Conservation (phyloP, 2,797 vertebrate genomes). For the Fringilla coelebs region DNA sequence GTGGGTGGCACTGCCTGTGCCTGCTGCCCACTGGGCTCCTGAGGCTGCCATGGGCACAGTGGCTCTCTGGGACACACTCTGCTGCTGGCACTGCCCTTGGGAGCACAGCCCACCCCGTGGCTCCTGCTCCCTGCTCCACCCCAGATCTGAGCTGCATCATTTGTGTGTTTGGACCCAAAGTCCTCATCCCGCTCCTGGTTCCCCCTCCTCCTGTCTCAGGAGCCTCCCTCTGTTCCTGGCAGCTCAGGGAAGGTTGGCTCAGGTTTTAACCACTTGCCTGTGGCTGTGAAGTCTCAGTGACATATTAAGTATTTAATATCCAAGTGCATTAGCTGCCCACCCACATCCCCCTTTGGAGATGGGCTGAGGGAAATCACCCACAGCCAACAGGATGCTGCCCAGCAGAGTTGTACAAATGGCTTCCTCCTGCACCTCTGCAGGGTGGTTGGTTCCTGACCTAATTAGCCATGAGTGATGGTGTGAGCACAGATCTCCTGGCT, state of each 20-base stretch:
- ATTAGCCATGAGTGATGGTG: rapidly evolving
- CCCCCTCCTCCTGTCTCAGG: not conserved
- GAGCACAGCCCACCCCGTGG: not conserved
- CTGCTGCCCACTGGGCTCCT: not conserved
- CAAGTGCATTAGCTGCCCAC: slow-evolving; percentile 17
- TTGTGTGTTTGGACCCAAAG: rapidly evolving
- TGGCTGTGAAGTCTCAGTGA: not conserved
- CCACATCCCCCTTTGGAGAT: not conserved
- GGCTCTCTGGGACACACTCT: not conserved
- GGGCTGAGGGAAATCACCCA: not conserved
- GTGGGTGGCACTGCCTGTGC: not conserved
- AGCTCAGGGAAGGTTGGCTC: not conserved
- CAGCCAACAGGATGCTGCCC: not conserved
- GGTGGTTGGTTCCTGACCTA: not conserved
- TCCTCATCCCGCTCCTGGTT: rapidly evolving
- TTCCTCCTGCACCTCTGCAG: slow-evolving; percentile 2
- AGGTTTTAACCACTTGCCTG: not conserved
- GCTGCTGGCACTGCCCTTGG: not conserved
- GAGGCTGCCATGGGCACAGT: not conserved
- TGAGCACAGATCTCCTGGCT: not conserved
- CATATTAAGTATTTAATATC: slow-evolving; percentile 6
- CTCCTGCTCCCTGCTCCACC: not conserved
- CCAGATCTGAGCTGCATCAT: not conserved
- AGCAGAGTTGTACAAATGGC: not conserved
- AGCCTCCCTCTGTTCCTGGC: not conserved